Percentiles rank a stretch among this genome's conserved stretches.
These are phyloP conservation scores for Erpetoichthys calabaricus DNA, from an alignment of 2,797 vertebrate species.

Conservation along the genomic window DNA sequence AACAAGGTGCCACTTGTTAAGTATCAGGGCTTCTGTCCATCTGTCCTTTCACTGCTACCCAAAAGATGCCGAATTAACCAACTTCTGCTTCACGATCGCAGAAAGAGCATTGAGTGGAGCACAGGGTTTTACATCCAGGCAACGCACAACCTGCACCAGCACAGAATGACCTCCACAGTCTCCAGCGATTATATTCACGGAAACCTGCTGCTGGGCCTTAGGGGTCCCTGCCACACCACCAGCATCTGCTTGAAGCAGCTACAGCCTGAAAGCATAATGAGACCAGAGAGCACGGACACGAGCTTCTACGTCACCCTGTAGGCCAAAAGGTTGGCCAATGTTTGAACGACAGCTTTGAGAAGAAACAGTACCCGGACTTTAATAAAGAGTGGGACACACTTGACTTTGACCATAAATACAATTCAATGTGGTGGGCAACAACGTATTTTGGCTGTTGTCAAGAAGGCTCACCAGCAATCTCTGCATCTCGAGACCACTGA, in stretches of 20 bases:
- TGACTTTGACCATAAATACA: no score
- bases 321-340: not conserved
- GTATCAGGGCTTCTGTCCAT: no score
- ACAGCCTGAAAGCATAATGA: not conserved
- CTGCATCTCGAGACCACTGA: no score
- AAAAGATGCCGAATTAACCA: not conserved
- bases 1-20: no score
- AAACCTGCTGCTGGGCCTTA: not conserved
- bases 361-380: no score
- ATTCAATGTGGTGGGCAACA: no score
- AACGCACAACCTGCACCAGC: not conserved
- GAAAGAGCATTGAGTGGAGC: not conserved
- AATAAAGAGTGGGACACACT: no score
- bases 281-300: not conserved
- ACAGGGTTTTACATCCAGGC: not conserved
- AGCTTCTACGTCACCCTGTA: conserved; percentile 6
- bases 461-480: no score
- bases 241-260: not conserved
- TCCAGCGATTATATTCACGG: not conserved
- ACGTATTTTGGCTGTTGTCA: no score
- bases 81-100: not conserved
- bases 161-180: not conserved
- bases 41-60: not conserved
- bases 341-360: no score
- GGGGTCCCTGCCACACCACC: not conserved